Evolutionary conservation across 2,888 invertebrate genomes (phyloP).

Genomic region (Cerastoderma edule): DNA sequence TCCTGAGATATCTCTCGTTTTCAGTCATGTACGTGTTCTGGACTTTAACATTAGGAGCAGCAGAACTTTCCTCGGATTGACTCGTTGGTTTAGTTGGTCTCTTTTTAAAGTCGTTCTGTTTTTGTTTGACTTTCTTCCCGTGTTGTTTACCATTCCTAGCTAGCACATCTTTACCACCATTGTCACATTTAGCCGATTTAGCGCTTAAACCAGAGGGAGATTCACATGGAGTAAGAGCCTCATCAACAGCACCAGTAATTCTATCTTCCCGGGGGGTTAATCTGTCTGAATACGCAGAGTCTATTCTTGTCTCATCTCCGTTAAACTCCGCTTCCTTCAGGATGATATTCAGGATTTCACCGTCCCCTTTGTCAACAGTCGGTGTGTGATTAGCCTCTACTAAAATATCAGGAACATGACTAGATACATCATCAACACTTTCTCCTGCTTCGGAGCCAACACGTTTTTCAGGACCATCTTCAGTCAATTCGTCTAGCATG

Average conservation of each 20-base stretch:
- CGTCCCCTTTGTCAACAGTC: conserved; percentile 16
- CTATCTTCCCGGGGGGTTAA: not conserved
- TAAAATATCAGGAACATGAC: conserved; percentile 17
- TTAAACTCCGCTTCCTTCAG: conserved; percentile 32
- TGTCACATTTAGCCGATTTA: not conserved
- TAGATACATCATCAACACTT: conserved; percentile 24
- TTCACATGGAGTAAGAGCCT: not conserved
- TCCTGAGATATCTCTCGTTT: conserved; percentile 12
- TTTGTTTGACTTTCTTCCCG: not conserved
- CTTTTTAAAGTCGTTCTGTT: not conserved
- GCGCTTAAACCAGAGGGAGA: not conserved
- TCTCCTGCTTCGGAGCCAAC: no score
- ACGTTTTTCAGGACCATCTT: not conserved
- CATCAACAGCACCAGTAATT: no score
- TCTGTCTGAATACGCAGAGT: conserved; percentile 14
- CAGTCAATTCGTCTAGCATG: not conserved
- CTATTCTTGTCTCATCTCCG: not conserved
- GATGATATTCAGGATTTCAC: conserved; percentile 33
- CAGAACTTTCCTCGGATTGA: no score
- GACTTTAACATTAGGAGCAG: no score
- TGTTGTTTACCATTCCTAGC: not conserved
- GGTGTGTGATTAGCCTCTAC: not conserved
- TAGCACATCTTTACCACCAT: not conserved
- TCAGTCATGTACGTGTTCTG: conserved; percentile 8
- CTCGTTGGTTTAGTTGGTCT: no score